Base-by-base conservation (phyloP, 2,113 vertebrate species). In the Panthera uncia region DNA sequence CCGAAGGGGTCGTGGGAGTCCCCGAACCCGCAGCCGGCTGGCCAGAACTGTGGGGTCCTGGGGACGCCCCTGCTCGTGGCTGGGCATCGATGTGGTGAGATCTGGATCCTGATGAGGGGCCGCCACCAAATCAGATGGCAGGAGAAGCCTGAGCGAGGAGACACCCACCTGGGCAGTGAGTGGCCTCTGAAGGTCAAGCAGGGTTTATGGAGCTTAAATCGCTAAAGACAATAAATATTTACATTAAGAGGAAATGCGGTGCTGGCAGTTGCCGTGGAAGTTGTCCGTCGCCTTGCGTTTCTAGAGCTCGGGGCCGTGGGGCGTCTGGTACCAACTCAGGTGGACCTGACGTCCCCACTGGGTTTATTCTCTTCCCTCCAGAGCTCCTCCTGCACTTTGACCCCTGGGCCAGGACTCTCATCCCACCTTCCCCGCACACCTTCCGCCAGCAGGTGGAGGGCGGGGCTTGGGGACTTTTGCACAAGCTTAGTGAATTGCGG, bases 271-370 rank as follows among this genome's bases (percentile, higher is more conserved):
- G 27, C 55, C 91, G 33, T 38, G 12, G 14, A n/a, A 31, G 7
- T 16, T 29, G 29, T 9, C 27, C 5, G 7, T 81, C 80, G 21
- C 10, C 19, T 55, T 11, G 25, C 5, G 18, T 63, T 76, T 76
- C n/a, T 38, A 74, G 68, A 33, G 52, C 16, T 31, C 33, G 33
- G 36, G 6, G 0, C 31, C 10, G 1, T 15, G 71, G 29, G 71
- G 14, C 66, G 21, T 13, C n/a, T 52, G 76, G 55, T 65, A 10
- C 50, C 48, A 38, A 21, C 15, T 29, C 8, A 19, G 45, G 0
- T 7, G 36, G 74, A 27, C 27, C 4, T 25, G 50, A 13, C 18
- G 3, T 1, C 2, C 33, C 27, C 7, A 4, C 0, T 31, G 50
- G 73, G 11, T 36, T 57, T 38, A 38, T 2, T 50, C 29, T 25